Percentiles rank a stretch among this genome's conserved stretches.
Evolutionary conservation across 2,888 invertebrate species (phyloP).

Genomic region (Andrena minutula): DNA sequence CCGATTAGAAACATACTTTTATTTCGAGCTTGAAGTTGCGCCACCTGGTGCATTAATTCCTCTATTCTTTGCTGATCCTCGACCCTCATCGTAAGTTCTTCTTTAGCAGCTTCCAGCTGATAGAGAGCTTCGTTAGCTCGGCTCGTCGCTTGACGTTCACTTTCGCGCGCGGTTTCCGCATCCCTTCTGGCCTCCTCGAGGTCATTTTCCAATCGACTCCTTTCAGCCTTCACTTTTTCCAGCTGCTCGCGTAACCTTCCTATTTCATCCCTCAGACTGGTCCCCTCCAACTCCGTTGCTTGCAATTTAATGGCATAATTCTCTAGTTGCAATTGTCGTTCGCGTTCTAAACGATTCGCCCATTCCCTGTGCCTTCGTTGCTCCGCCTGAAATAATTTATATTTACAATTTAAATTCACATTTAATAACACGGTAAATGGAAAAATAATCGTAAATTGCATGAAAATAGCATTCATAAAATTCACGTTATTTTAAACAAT

Average conservation of each 20-base stretch:
- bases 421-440: not conserved
- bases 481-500: not conserved
- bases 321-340: constrained; percentile 92
- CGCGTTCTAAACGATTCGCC: constrained; percentile 93
- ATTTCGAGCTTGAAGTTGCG: constrained; percentile 90
- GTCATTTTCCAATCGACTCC: constrained; percentile 86
- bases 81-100: constrained; percentile 87
- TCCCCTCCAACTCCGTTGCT: constrained; percentile 89
- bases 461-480: not conserved
- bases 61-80: constrained; percentile 91
- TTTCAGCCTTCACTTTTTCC: constrained; percentile 88
- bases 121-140: constrained; percentile 84
- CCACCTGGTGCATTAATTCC: constrained; percentile 91
- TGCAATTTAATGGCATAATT: constrained; percentile 91
- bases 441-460: not conserved
- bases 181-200: constrained; percentile 87
- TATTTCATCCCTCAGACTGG: constrained; percentile 89
- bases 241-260: constrained; percentile 88
- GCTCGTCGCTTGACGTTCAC: constrained; percentile 86
- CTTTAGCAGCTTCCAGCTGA: constrained; percentile 84
- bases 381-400: constrained; percentile 88
- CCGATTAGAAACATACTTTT: constrained; percentile 86
- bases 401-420: too few relatives aligned
- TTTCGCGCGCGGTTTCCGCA: constrained; percentile 86
- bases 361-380: constrained; percentile 94